A percentile compares a stretch with the other conserved stretches of the same genome.
Evolutionary conservation across 92 coral and sea anemone genomes (phyloP).

Genomic region (Palythoa heliodiscus): DNA sequence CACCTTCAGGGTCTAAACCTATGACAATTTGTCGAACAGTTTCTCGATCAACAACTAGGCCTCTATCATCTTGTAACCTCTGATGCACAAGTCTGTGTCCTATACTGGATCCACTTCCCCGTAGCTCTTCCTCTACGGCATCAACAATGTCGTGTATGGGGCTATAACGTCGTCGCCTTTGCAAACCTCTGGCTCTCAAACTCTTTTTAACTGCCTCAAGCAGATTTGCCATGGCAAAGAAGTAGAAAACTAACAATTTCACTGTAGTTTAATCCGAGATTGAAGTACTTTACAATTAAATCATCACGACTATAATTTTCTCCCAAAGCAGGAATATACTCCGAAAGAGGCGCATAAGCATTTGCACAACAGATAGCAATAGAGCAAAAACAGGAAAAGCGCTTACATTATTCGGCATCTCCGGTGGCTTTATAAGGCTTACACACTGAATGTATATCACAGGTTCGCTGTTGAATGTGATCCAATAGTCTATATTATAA

Average conservation of each 20-base stretch:
- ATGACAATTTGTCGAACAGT: conserved; percentile 28
- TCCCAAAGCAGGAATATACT: conserved; percentile 29
- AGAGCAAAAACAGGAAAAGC: conserved; percentile 39
- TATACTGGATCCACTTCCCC: conserved; percentile 45
- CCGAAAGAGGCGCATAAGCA: conserved; percentile 20
- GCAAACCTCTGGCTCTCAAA: conserved; percentile 32
- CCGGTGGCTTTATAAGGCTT: conserved; percentile 20
- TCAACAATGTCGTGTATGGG: conserved; percentile 32
- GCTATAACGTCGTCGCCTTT: conserved; percentile 27
- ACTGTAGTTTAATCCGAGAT: conserved; percentile 47
- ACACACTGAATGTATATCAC: conserved; percentile 10
- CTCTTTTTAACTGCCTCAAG: conserved; percentile 41
- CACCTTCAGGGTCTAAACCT: conserved; percentile 37
- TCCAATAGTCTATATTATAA: conserved; percentile 14
- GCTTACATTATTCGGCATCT: conserved; percentile 12
- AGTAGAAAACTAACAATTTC: conserved; percentile 34
- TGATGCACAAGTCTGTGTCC: conserved; percentile 43
- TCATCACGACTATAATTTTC: conserved; percentile 28
- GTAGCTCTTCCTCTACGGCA: conserved; percentile 43
- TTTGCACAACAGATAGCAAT: conserved; percentile 25
- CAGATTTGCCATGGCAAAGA: conserved; percentile 43
- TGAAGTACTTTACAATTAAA: conserved; percentile 31
- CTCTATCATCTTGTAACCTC: conserved; percentile 4
- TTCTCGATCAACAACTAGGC: conserved; percentile 16
- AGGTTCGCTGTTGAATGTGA: conserved; percentile 17